These are phyloP conservation scores for Semotilus atromaculatus DNA, from an alignment of 2,797 vertebrate species.

Conservation along the genomic window DNA sequence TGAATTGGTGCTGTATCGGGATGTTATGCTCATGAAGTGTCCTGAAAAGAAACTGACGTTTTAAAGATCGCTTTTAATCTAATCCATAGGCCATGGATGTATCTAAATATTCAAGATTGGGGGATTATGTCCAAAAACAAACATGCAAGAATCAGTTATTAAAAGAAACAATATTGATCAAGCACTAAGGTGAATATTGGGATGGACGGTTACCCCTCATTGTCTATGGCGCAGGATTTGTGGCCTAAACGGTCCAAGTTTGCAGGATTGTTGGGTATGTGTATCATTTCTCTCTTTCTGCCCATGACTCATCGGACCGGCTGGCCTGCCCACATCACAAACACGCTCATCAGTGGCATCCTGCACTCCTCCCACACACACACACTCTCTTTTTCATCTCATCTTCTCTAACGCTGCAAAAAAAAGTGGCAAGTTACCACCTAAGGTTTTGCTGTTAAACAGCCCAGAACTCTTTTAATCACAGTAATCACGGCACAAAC, in stretches of 20 bases:
- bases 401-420: conserved; percentile 15
- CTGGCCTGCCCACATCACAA: conserved; percentile 74
- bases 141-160: not conserved
- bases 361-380: conserved; percentile 58
- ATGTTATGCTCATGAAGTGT: not conserved
- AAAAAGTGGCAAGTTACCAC: conserved; percentile 11
- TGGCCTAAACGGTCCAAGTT: not conserved
- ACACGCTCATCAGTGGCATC: conserved; percentile 60
- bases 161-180: not conserved
- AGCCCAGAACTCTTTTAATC: conserved; percentile 24
- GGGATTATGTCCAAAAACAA: not conserved
- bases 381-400: conserved; percentile 21
- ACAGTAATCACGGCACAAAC: conserved; percentile 11
- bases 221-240: not conserved
- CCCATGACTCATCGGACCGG: conserved; percentile 71
- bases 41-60: not conserved
- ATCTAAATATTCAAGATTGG: not conserved
- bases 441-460: conserved; percentile 28
- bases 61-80: not conserved
- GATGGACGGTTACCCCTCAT: not conserved
- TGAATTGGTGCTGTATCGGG: not conserved
- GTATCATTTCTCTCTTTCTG: conserved; percentile 29
- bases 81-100: not conserved
- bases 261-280: conserved; percentile 19
- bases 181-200: not conserved